phyloP scores from a whole-genome alignment of 2,113 vertebrate species.

The Euleptes europaea region DNA sequence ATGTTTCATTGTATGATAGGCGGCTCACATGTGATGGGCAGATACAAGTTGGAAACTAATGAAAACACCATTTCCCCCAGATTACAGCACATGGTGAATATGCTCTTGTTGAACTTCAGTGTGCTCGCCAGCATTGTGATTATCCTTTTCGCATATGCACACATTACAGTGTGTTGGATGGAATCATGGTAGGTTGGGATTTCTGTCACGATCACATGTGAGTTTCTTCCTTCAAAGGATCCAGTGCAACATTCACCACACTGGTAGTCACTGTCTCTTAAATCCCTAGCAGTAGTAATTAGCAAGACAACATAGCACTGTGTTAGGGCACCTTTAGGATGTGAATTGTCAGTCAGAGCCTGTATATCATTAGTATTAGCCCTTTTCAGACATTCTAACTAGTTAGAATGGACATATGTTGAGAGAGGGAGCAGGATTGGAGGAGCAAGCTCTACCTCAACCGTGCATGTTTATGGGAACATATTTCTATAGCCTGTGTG shows the following conservation, averaged over 20 bases:
- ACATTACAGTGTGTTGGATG: conserved; percentile 39
- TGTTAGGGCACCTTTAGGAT: neutral
- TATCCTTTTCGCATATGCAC: conserved; percentile 70
- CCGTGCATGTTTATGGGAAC: no score
- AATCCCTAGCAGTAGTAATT: neutral
- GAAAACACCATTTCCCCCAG: conserved; percentile 28
- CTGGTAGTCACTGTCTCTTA: neutral
- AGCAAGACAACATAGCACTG: no score
- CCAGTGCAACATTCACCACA: neutral
- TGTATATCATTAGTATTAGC: neutral
- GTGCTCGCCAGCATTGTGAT: conserved; percentile 40
- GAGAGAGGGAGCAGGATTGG: no score
- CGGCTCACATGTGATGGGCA: neutral
- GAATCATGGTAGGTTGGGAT: conserved; percentile 54
- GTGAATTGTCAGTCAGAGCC: neutral
- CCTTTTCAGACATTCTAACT: no score
- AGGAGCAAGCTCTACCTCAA: no score
- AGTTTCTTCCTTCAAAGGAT: neutral
- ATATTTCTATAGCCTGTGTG: no score
- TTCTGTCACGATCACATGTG: neutral
- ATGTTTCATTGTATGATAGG: no score
- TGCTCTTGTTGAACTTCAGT: conserved; percentile 79
- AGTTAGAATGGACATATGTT: no score
- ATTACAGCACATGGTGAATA: conserved; percentile 7
- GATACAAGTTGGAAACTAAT: neutral